A percentile compares a stretch with the other conserved stretches of the same genome.
These are phyloP conservation scores for Resseliella maxima DNA, from an alignment of 2,888 invertebrate species.

Conservation along the genomic window DNA sequence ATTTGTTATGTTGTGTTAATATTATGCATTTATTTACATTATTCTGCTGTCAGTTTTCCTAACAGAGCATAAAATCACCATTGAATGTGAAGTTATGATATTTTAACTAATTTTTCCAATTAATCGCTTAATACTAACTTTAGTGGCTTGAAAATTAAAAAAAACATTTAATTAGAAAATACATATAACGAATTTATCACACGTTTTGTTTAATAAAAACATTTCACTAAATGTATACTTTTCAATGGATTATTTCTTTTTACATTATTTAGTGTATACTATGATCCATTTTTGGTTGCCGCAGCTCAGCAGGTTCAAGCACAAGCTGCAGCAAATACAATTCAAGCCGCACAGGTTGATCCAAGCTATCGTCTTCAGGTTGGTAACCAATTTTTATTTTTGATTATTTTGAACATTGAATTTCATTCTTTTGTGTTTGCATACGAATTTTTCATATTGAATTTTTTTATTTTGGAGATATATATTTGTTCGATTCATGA, in stretches of 20 bases:
- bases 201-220: not conserved
- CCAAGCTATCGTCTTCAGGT: constrained; percentile 93
- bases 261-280: constrained; percentile 79
- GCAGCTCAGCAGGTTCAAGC: constrained; percentile 70
- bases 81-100: not conserved
- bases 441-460: not conserved
- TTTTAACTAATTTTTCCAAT: not conserved
- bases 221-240: not conserved
- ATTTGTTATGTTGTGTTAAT: not conserved
- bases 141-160: constrained; percentile 19
- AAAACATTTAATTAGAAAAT: not conserved
- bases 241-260: not conserved
- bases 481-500: not conserved
- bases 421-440: not conserved
- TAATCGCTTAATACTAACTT: constrained; percentile 22
- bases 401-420: not conserved
- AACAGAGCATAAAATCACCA: not conserved
- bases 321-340: constrained; percentile 66
- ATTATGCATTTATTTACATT: not conserved
- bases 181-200: not conserved
- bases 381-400: constrained; percentile 64
- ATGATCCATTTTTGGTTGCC: constrained; percentile 94
- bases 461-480: not conserved
- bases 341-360: constrained; percentile 72
- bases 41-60: not conserved